Base-by-base conservation (phyloP, 2,888 invertebrate species). In the Rhimphoctona megacephalus region DNA sequence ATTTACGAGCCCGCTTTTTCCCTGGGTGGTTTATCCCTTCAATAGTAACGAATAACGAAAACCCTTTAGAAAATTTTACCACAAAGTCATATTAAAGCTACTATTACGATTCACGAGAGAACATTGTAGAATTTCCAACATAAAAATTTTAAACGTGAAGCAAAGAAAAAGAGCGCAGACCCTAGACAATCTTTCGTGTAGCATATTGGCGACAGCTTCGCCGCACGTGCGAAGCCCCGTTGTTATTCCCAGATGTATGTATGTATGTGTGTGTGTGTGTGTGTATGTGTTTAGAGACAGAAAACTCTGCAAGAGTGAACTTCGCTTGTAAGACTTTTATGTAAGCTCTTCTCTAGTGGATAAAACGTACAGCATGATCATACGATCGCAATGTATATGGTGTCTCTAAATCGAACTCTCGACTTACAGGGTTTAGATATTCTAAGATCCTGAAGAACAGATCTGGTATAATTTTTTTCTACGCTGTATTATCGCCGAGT, bases 151-250 rank as follows among this genome's bases (percentile, higher is more conserved):
- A 52, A 36, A 69, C 39, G 30, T 25, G 17, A 30, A 52, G 54
- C 0, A 49, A 36, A 11, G 30, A 30, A 43, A 54, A 69, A 72
- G 52, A 57, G 39, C 72, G 43, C 25, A 25, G 46, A 7, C 25
- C 46, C 25, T 43, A 22, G 39, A 73, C 66, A 57, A 78, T 57
- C 64, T 73, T 46, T 46, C 67, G 61, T 78, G 66, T 19, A 69
- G n/a, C 76, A 82, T 69, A 76, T 82, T 76, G 82, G 49, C 77
- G 73, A 85, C 85, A 85, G 78, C 72, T 77, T 78, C 73, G 66
- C 81, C 77, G 85, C 85, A 85, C 85, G 85, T 85, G 85, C 81
- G 78, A 83, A 69, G 82, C 82, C 76, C 76, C 70, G 46, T 66
- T 69, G 46, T 46, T 81, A 61, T 69, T 82, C 74, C 82, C 82